phyloP scores from a whole-genome alignment of 2,797 vertebrate genomes.

The Anomalospiza imberbis region DNA sequence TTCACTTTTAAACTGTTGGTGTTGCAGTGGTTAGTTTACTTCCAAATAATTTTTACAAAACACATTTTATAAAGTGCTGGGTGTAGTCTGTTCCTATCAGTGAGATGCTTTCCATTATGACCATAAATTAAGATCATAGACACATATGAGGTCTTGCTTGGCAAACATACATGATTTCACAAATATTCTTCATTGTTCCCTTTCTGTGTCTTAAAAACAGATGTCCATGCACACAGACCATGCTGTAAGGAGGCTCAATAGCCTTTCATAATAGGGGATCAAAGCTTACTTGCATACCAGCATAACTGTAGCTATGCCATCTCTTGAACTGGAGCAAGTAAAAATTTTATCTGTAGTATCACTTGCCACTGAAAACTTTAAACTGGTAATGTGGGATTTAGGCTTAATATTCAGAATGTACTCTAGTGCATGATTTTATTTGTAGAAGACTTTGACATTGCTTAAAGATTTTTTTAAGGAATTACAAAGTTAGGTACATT shows the following conservation, averaged over 20 bases:
- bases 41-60: background rate
- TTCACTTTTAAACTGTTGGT: background rate
- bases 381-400: background rate
- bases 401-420: background rate
- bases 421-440: background rate
- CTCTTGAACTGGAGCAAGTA: background rate
- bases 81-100: background rate
- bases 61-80: background rate
- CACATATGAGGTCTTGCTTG: background rate
- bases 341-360: background rate
- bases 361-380: background rate
- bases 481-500: background rate
- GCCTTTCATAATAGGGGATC: background rate
- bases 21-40: background rate
- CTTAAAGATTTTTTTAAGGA: background rate
- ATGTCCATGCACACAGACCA: background rate
- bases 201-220: conserved; percentile 25
- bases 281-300: background rate
- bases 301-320: background rate
- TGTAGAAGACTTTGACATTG: background rate
- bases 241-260: background rate
- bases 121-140: background rate
- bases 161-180: background rate
- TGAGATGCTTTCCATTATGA: background rate
- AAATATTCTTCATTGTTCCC: conserved; percentile 13